Evolutionary conservation across 2,888 invertebrate genomes (phyloP), one percentile per base, ranked within the genome.

Genomic region (Auanema sp.): DNA sequence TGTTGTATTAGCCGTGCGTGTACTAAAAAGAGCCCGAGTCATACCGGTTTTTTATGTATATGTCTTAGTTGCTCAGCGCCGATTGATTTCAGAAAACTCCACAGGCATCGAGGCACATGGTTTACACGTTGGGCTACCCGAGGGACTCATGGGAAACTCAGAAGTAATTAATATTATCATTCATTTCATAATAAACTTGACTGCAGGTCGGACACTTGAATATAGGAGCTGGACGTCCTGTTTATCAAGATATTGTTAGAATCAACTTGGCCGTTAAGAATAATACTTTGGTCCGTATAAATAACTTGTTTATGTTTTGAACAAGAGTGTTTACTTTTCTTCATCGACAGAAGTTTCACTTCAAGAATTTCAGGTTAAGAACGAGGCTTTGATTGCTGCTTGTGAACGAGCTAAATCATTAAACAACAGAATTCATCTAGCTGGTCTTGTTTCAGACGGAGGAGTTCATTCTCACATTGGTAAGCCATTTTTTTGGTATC

Each of bases 221-320:
- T 72, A 86, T 86, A 60, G 85, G 85, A 12, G 85, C 85, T 56
- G 85, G 85, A 12, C 78, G 85, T 25, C 85, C 85, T 14, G 79
- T 86, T 64, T 85, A 84, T 68, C 86, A 86, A 79, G 85, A 85
- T 72, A 86, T 85, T 59, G 85, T 86, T 21, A 78, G 85, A 11
- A 86, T 86, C 64, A 85, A 86, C 68, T 72, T 84, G 69, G 78
- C 84, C 33, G 79, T 84, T 18, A 75, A 79, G 43, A 77, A 78
- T 44, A 74, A 77, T 53, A 66, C 69, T 1, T 59, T 76, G 57
- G 72, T 73, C 6, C 21, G 65, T 58, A 41, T n/a, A 16, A 52
- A 21, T 24, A 24, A 8, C 18, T 23, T 52, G 24, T 2, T 23
- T 21, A 52, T 52, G 8, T 2, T 21, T n/a, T 21, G 24, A 1